Percentiles rank a stretch among this genome's conserved stretches.
These are phyloP conservation scores for Mixornis gularis DNA, from an alignment of 2,113 vertebrate genomes.

Conservation along the genomic window DNA sequence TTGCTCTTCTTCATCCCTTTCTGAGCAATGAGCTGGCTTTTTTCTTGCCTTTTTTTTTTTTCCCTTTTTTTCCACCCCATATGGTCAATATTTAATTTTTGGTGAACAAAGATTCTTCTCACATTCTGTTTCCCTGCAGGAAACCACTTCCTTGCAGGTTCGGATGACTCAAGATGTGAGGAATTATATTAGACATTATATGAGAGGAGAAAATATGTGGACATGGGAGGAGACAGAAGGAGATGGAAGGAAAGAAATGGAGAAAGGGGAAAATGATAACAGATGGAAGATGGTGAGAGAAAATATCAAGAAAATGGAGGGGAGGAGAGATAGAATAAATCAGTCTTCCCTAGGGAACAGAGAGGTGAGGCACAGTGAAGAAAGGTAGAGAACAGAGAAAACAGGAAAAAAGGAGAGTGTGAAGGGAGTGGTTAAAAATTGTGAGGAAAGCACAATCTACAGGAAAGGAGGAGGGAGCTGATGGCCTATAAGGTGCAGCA, in stretches of 20 bases:
- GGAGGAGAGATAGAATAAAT: neutral
- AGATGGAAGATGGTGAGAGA: neutral
- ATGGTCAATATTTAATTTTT: constrained; percentile 46
- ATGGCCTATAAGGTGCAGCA: neutral
- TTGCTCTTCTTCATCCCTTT: neutral
- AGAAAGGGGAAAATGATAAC: neutral
- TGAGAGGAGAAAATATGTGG: neutral
- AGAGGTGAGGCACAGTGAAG: neutral
- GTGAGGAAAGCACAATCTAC: neutral
- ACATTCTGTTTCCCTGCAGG: neutral
- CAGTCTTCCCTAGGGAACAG: neutral
- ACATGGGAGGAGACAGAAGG: neutral
- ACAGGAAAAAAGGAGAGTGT: neutral
- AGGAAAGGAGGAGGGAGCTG: neutral
- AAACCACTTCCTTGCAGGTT: neutral
- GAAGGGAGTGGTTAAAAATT: neutral
- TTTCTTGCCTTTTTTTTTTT: neutral
- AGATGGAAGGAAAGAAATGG: neutral
- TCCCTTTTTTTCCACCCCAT: neutral
- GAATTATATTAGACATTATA: neutral
- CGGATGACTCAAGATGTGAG: constrained; percentile 1
- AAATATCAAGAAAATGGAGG: neutral
- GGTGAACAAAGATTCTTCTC: constrained; percentile 6
- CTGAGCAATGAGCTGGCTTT: neutral
- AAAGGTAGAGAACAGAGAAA: neutral